Percentiles rank a stretch among this genome's conserved stretches.
Evolutionary conservation across 2,797 vertebrate species (phyloP).

Genomic region (Etheostoma nigrum): DNA sequence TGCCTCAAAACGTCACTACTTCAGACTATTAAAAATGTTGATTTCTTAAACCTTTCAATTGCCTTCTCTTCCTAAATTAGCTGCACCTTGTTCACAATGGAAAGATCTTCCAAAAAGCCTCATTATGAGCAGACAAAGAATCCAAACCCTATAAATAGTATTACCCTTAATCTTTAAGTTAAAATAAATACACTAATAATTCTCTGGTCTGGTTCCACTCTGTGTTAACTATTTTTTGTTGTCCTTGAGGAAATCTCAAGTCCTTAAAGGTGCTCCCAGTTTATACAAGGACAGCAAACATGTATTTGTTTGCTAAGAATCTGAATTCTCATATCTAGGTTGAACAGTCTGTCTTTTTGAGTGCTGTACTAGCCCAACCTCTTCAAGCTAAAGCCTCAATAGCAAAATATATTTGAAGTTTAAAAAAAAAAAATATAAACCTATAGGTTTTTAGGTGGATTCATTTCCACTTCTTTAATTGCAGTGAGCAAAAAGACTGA

Average conservation of each 20-base stretch:
- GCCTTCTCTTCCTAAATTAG: conserved; percentile 14
- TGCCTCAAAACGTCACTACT: conserved; percentile 2
- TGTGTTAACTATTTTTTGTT: neutral
- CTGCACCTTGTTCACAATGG: neutral
- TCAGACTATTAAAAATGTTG: conserved; percentile 3
- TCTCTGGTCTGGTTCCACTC: neutral
- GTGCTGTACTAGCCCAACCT: neutral
- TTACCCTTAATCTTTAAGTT: conserved; percentile 14
- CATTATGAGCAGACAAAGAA: neutral
- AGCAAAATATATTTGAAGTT: neutral
- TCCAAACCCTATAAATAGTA: neutral
- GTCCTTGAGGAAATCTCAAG: conserved; percentile 14
- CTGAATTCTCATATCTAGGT: neutral
- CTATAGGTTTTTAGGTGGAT: too few relatives aligned
- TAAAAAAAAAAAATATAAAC: neutral
- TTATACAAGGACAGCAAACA: neutral
- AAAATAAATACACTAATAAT: conserved; percentile 3
- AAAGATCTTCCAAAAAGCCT: neutral
- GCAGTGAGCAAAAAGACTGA: too few relatives aligned
- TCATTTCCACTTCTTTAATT: too few relatives aligned
- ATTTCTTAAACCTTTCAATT: neutral
- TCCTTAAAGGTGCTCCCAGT: neutral
- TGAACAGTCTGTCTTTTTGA: neutral
- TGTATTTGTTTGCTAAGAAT: neutral
- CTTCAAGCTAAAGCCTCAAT: neutral